phyloP scores from a whole-genome alignment of 2,888 invertebrate species.

The Nysson spinosus region DNA sequence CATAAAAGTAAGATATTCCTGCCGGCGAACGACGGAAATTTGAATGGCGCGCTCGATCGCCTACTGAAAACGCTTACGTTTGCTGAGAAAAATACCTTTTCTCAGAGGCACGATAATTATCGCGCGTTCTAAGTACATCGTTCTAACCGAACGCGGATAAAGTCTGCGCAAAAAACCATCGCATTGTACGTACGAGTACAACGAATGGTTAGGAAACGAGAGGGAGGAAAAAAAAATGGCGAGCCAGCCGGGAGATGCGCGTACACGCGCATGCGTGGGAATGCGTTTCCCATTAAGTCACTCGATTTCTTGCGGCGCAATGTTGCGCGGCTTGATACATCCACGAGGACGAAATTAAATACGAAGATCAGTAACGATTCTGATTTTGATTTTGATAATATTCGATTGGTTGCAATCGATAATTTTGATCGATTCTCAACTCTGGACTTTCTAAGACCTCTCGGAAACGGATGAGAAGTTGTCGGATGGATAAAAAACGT shows the following conservation, averaged over 20 bases:
- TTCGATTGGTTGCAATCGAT: too few species aligned
- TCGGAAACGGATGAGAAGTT: too few species aligned
- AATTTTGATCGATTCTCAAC: too few species aligned
- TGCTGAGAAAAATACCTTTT: slow-evolving; percentile 29
- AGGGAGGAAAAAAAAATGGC: slow-evolving; percentile 18
- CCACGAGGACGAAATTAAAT: slow-evolving; percentile 51
- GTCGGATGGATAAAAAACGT: background rate
- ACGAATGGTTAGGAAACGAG: background rate
- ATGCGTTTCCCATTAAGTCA: slow-evolving; percentile 74
- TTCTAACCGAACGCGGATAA: background rate
- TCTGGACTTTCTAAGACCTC: slow-evolving; percentile 55
- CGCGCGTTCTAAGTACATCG: background rate
- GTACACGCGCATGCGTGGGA: slow-evolving; percentile 67
- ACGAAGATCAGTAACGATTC: slow-evolving; percentile 63
- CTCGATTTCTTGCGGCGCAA: slow-evolving; percentile 66
- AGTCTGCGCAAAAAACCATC: slow-evolving; percentile 3
- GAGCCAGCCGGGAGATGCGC: slow-evolving; percentile 4
- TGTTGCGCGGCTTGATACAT: slow-evolving; percentile 21
- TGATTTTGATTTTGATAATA: slow-evolving; percentile 68
- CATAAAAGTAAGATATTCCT: too few species aligned
- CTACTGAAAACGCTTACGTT: background rate
- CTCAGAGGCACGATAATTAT: slow-evolving; percentile 41
- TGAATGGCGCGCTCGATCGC: slow-evolving; percentile 1
- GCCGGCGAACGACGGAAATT: slow-evolving; percentile 5
- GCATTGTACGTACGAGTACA: slow-evolving; percentile 4